These are phyloP conservation scores for Pangasianodon gigas DNA, from an alignment of 2,113 vertebrate genomes.

Conservation along the genomic window DNA sequence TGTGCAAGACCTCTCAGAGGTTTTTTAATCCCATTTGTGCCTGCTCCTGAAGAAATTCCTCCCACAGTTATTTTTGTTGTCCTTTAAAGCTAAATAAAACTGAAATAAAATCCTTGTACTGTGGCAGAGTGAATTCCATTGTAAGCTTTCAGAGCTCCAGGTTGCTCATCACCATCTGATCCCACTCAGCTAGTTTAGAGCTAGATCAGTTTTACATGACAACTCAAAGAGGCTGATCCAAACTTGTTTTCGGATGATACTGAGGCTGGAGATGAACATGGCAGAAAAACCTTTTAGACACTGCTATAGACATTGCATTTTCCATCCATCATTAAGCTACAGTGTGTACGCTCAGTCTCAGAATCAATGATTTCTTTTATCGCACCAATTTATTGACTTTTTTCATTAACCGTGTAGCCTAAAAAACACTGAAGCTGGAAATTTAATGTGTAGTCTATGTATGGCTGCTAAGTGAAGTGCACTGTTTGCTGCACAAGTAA, in stretches of 20 bases:
- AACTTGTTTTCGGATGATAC: not conserved
- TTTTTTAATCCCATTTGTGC: not conserved
- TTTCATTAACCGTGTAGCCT: not conserved
- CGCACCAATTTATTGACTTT: not conserved
- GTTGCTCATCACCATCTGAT: not conserved
- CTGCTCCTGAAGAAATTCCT: not conserved
- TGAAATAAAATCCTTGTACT: not conserved
- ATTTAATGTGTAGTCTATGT: not conserved
- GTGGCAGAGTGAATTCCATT: not conserved
- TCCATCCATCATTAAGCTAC: not conserved
- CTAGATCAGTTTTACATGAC: not conserved
- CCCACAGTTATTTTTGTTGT: not conserved
- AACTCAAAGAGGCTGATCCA: not conserved
- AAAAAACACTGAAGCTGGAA: not conserved
- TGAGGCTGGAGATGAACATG: not conserved
- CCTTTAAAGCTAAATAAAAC: conserved; percentile 5
- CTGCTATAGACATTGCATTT: not conserved
- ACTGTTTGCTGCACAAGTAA: not conserved
- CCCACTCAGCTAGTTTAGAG: not conserved
- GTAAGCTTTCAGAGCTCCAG: not conserved
- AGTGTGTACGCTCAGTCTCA: not conserved
- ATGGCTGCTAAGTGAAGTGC: not conserved
- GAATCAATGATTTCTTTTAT: no score
- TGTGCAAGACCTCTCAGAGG: not conserved
- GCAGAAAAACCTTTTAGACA: not conserved